Evolutionary conservation across 2,888 invertebrate species (phyloP).

Genomic region (Drosophila atroscutellata): DNA sequence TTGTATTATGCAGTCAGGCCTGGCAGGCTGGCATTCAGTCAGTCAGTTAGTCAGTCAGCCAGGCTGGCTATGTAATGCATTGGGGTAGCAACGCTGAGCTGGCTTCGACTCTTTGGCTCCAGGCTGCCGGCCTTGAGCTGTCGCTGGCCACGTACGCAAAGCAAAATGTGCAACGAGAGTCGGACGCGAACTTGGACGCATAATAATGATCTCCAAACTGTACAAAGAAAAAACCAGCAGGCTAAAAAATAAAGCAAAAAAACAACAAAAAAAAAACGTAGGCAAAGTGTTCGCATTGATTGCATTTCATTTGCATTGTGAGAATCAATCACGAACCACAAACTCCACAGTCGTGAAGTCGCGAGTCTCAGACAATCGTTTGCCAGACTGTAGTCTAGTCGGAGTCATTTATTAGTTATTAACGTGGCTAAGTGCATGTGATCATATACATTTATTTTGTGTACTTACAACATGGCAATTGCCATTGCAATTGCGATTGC

Average conservation of each 20-base stretch:
- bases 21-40: constrained; percentile 19
- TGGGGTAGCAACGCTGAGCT: constrained; percentile 25
- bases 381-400: constrained; percentile 53
- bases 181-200: constrained; percentile 72
- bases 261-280: constrained; percentile 31
- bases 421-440: constrained; percentile 54
- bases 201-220: constrained; percentile 68
- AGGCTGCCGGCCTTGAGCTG: constrained; percentile 75
- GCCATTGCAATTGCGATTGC: constrained; percentile 20
- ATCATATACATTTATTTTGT: constrained; percentile 49
- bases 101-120: constrained; percentile 40
- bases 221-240: constrained; percentile 16
- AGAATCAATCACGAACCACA: constrained; percentile 67
- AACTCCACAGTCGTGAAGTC: constrained; percentile 9
- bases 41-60: constrained; percentile 8
- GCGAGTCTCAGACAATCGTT: constrained; percentile 2
- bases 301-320: constrained; percentile 78
- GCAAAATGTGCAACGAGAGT: constrained; percentile 65
- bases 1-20: constrained; percentile 56
- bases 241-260: background rate
- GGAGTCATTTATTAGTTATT: constrained; percentile 63
- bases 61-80: constrained; percentile 33
- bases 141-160: constrained; percentile 73
- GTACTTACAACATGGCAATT: constrained; percentile 42
- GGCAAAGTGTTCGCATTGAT: constrained; percentile 61